phyloP scores from a whole-genome alignment of 35 echinoderm and acorn worm genomes.

The Apostichopus californicus region DNA sequence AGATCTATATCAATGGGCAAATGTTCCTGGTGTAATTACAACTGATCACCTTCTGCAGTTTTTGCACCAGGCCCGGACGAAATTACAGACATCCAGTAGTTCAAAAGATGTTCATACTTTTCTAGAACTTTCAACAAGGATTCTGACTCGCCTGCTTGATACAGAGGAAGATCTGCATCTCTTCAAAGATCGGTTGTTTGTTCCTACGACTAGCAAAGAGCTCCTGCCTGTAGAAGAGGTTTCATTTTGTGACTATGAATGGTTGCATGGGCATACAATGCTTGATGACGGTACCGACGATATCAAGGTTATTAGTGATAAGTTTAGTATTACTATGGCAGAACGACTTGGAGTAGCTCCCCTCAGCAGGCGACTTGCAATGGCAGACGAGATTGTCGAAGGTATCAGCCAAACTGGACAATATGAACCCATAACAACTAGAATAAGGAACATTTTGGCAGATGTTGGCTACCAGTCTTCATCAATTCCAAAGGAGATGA shows the following conservation, averaged over 20 bases:
- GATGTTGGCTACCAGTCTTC: constrained; percentile 49
- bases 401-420: constrained; percentile 53
- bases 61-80: neutral
- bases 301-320: constrained; percentile 19
- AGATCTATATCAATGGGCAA: neutral
- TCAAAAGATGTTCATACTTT: neutral
- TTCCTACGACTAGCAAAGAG: neutral
- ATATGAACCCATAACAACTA: constrained; percentile 44
- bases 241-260: constrained; percentile 9
- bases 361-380: constrained; percentile 17
- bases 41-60: constrained; percentile 2
- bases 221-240: constrained; percentile 29
- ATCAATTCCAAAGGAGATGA: constrained; percentile 69
- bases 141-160: constrained; percentile 17
- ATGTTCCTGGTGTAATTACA: neutral
- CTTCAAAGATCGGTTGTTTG: neutral
- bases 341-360: neutral
- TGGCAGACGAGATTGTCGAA: constrained; percentile 32
- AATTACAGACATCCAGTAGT: neutral
- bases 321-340: constrained; percentile 22
- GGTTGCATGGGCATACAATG: neutral
- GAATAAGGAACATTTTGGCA: constrained; percentile 36
- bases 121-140: constrained; percentile 24
- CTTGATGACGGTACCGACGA: neutral
- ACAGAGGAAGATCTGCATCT: constrained; percentile 27